phyloP scores from a whole-genome alignment of 1,140 invertebrate genomes.

The Drosophila rufa region DNA sequence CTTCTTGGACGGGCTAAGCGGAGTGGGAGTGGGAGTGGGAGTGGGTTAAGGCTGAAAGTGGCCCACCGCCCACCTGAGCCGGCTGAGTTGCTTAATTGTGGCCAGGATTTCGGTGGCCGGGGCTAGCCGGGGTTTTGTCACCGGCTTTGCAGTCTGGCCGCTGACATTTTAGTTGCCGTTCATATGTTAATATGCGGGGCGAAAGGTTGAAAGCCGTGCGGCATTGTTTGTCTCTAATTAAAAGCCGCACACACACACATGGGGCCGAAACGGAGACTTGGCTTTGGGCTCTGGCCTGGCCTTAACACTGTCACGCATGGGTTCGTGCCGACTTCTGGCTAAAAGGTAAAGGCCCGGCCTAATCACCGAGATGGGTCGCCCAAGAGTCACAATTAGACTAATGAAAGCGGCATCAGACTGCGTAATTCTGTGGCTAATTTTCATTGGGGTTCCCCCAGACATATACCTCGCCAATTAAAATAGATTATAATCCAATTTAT shows the following conservation, averaged over 20 bases:
- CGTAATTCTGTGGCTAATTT: constrained; percentile 77
- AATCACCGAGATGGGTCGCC: constrained; percentile 61
- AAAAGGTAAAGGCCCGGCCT: constrained; percentile 53
- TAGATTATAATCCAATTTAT: constrained; percentile 82
- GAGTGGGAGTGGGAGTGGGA: constrained; percentile 19
- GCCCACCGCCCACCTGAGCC: constrained; percentile 21
- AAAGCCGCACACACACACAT: constrained; percentile 56
- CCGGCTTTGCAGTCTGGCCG: constrained; percentile 45
- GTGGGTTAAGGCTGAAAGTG: constrained; percentile 10
- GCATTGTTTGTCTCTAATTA: constrained; percentile 75
- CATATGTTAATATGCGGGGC: constrained; percentile 77
- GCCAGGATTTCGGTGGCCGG: constrained; percentile 48
- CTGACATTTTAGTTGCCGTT: constrained; percentile 63
- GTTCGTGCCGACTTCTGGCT: constrained; percentile 64
- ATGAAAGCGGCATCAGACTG: constrained; percentile 77
- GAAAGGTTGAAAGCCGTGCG: constrained; percentile 40
- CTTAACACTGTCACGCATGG: constrained; percentile 82
- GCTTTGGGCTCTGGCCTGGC: constrained; percentile 16
- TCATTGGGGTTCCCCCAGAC: constrained; percentile 32
- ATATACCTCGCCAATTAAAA: constrained; percentile 73
- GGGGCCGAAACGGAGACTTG: constrained; percentile 3
- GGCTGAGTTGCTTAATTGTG: constrained; percentile 61
- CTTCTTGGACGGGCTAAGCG: constrained; percentile 23
- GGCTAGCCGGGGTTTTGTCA: constrained; percentile 28
- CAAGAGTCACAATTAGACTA: constrained; percentile 80